Evolutionary conservation across 2,113 vertebrate species (phyloP).

Genomic region (Forbesichthys agassizii): DNA sequence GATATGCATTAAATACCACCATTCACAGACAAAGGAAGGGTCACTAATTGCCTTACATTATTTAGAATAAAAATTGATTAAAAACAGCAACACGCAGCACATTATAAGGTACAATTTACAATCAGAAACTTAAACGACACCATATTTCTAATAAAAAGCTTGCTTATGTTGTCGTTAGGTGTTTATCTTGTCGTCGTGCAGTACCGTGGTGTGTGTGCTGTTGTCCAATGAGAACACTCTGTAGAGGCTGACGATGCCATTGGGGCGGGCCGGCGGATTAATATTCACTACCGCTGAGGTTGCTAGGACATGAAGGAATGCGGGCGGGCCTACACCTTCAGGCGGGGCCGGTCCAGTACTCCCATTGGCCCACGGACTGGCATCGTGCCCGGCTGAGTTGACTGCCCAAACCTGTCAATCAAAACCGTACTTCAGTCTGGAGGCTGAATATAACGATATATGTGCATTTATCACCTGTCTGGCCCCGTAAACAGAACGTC

Average conservation of each 20-base stretch:
- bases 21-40: too few species aligned
- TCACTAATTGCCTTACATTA: too few species aligned
- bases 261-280: conserved; percentile 79
- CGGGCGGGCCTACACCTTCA: conserved; percentile 79
- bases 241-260: conserved; percentile 87
- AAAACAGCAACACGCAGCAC: too few species aligned
- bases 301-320: conserved; percentile 75
- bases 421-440: conserved; percentile 20
- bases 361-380: conserved; percentile 81
- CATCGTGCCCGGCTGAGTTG: conserved; percentile 82
- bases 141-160: too few species aligned
- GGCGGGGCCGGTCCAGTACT: conserved; percentile 86
- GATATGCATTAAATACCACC: background rate
- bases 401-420: conserved; percentile 83
- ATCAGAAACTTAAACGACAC: too few species aligned
- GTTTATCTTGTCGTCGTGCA: background rate
- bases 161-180: background rate
- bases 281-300: conserved; percentile 85
- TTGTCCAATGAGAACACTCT: conserved; percentile 80
- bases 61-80: too few species aligned
- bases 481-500: too few species aligned
- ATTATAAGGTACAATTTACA: too few species aligned
- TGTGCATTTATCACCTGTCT: too few species aligned
- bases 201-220: conserved; percentile 78
- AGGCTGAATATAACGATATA: too few species aligned